Evolutionary conservation across 35 echinoderm and acorn worm genomes (phyloP).

Genomic region (Ophioderma brevispina): DNA sequence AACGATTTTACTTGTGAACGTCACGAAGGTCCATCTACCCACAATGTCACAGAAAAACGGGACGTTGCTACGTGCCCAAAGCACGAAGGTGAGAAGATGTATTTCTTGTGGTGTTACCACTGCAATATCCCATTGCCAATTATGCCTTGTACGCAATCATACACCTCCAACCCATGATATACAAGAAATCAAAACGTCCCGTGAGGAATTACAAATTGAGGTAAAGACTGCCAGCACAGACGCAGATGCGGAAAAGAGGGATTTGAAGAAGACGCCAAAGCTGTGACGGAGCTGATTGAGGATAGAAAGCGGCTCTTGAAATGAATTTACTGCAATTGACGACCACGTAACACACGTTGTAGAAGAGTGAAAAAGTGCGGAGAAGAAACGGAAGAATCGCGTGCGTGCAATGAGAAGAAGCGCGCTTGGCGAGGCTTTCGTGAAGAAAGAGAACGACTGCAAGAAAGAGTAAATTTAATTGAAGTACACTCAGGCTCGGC

Average conservation of each 20-base stretch:
- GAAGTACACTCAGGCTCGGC: neutral
- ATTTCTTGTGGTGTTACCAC: neutral
- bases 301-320: neutral
- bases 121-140: neutral
- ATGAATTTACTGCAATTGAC: neutral
- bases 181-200: neutral
- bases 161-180: neutral
- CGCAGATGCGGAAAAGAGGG: neutral
- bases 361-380: neutral
- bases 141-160: neutral
- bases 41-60: neutral
- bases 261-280: neutral
- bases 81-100: slow-evolving; percentile 1
- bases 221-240: neutral
- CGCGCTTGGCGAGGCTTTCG: neutral
- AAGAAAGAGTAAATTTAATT: neutral
- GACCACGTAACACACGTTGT: neutral
- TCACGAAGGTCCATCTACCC: neutral
- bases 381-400: neutral
- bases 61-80: neutral
- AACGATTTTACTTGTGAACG: neutral
- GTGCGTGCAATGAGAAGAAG: neutral
- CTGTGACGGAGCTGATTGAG: neutral
- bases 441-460: neutral
- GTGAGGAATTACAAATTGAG: neutral